phyloP scores from a whole-genome alignment of 2,888 invertebrate species.

The Polydrusus pterygomalis region DNA sequence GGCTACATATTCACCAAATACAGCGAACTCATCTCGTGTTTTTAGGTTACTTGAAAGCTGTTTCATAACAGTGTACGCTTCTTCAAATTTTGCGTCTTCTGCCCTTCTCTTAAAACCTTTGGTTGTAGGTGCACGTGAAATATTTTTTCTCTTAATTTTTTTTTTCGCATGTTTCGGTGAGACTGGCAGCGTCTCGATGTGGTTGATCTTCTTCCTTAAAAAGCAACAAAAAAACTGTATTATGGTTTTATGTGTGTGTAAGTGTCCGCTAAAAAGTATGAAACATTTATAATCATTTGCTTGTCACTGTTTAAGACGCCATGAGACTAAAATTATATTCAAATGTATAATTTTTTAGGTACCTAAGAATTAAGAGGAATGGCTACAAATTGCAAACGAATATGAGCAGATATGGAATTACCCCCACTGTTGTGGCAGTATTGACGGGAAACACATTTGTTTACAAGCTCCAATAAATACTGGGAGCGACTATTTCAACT shows the following conservation, averaged over 20 bases:
- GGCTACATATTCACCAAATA: constrained; percentile 45
- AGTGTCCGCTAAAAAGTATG: neutral
- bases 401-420: constrained; percentile 29
- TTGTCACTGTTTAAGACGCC: neutral
- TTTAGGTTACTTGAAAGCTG: constrained; percentile 46
- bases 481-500: too few relatives aligned
- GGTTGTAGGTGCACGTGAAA: constrained; percentile 33
- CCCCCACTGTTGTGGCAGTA: constrained; percentile 21
- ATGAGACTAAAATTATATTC: constrained; percentile 12
- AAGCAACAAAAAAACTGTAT: constrained; percentile 7
- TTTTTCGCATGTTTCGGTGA: constrained; percentile 39
- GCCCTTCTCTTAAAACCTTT: constrained; percentile 49
- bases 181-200: constrained; percentile 41
- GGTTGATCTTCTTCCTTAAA: constrained; percentile 43
- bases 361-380: constrained; percentile 21
- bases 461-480: too few relatives aligned
- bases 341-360: constrained; percentile 21
- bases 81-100: constrained; percentile 48
- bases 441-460: constrained; percentile 21
- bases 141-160: constrained; percentile 13
- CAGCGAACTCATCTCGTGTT: constrained; percentile 52
- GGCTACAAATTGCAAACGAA: constrained; percentile 24
- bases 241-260: constrained; percentile 17
- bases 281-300: neutral
- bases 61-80: constrained; percentile 52